Evolutionary conservation across 2,113 vertebrate species (phyloP).

Genomic region (Phyllostomus hastatus): DNA sequence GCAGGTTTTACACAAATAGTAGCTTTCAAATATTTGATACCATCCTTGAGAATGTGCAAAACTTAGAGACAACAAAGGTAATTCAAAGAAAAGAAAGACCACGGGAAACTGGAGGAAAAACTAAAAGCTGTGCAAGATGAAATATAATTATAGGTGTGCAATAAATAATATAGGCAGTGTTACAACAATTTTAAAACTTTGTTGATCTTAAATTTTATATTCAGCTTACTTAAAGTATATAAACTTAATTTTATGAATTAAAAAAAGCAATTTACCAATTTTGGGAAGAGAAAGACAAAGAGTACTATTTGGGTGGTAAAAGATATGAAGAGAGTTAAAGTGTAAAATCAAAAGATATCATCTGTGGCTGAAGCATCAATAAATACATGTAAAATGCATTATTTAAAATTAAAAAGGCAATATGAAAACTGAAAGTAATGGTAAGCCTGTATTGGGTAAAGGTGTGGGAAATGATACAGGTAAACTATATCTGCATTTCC

Average conservation of each 20-base stretch:
- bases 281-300: background rate
- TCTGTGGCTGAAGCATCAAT: background rate
- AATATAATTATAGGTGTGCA: background rate
- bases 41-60: background rate
- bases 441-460: background rate
- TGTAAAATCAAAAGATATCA: background rate
- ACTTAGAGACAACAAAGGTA: background rate
- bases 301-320: background rate
- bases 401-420: slow-evolving; percentile 17
- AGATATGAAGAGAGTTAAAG: background rate
- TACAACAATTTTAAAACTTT: background rate
- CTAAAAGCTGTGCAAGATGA: background rate
- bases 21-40: background rate
- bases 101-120: slow-evolving; percentile 8
- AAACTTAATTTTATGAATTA: background rate
- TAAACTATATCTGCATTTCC: background rate
- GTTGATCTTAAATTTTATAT: background rate
- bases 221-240: background rate
- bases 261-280: background rate
- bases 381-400: background rate
- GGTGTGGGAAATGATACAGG: background rate
- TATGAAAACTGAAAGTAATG: background rate
- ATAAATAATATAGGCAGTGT: background rate
- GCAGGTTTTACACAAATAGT: background rate
- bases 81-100: background rate